A percentile compares a stretch with the other conserved stretches of the same genome.
These are phyloP conservation scores for Eidolon dupreanum DNA, from an alignment of 2,797 vertebrate species.

Conservation along the genomic window DNA sequence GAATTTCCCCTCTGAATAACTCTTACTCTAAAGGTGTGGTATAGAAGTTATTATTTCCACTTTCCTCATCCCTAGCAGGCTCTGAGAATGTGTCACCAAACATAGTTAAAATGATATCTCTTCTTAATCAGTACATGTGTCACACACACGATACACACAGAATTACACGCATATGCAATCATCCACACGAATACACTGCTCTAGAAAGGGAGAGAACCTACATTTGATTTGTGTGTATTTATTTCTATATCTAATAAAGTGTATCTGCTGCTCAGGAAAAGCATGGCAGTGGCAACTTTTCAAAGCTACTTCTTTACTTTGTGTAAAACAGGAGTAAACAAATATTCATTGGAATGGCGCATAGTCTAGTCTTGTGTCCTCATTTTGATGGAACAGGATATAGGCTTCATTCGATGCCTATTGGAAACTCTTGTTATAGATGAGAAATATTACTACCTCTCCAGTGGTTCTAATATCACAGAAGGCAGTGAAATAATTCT, in stretches of 20 bases:
- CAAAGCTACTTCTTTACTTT: neutral
- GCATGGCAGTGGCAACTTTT: slow-evolving; percentile 9
- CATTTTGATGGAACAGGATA: neutral
- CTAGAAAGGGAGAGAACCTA: neutral
- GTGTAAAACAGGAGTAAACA: slow-evolving; percentile 24
- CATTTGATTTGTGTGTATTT: neutral
- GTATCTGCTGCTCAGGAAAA: neutral
- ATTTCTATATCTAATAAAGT: neutral
- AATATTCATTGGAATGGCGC: neutral
- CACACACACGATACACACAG: neutral
- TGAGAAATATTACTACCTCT: neutral
- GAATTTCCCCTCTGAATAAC: slow-evolving; percentile 16
- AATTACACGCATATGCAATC: neutral
- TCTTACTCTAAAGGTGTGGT: slow-evolving; percentile 1
- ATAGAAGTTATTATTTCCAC: neutral
- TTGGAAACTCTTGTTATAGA: neutral
- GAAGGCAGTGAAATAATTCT: neutral
- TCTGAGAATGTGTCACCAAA: neutral
- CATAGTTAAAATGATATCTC: neutral
- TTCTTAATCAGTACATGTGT: neutral
- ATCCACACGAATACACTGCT: neutral
- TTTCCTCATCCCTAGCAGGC: neutral
- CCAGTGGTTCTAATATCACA: neutral
- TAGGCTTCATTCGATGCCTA: neutral
- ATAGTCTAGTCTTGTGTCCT: neutral